A percentile compares a stretch with the other conserved stretches of the same genome.
phyloP scores from a whole-genome alignment of 2,113 vertebrate genomes.

The Chloroceryle aenea region DNA sequence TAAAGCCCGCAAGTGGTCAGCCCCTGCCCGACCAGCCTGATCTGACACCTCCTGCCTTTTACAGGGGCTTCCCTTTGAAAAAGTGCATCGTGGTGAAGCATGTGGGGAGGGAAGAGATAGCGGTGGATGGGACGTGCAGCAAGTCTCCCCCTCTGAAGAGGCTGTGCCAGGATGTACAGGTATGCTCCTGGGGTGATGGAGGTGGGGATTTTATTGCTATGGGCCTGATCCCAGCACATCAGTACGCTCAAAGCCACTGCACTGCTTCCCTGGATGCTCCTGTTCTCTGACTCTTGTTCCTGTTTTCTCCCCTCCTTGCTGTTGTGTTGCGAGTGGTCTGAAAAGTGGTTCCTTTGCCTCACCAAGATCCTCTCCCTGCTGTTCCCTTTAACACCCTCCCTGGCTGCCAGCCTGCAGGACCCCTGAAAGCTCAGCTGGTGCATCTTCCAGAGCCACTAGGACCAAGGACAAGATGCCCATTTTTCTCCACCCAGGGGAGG shows the following conservation, averaged over 20 bases:
- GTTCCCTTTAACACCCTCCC: not conserved
- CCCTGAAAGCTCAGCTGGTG: not conserved
- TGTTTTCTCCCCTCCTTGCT: not conserved
- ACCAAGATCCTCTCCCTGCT: not conserved
- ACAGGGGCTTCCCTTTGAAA: conserved; percentile 80
- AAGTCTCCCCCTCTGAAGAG: conserved; percentile 91
- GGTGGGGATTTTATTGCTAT: not conserved
- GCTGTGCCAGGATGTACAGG: conserved; percentile 88
- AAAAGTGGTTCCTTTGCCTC: not conserved
- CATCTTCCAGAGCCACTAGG: not conserved
- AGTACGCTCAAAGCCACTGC: not conserved
- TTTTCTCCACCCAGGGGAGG: not conserved
- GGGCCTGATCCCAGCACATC: not conserved
- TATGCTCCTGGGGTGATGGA: conserved; percentile 43
- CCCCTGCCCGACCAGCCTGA: not conserved
- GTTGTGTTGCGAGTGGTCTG: not conserved
- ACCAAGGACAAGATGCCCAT: not conserved
- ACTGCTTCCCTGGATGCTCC: not conserved
- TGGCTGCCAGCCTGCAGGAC: not conserved
- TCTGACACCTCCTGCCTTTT: conserved; percentile 27
- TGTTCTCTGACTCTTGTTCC: not conserved
- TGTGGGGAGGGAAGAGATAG: conserved; percentile 82
- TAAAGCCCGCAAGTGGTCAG: not conserved
- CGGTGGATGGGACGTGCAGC: conserved; percentile 51
- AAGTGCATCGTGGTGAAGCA: conserved; percentile 93